A percentile compares a stretch with the other conserved stretches of the same genome.
These are phyloP conservation scores for Agelaius tricolor DNA, from an alignment of 2,113 vertebrate species.

Conservation along the genomic window DNA sequence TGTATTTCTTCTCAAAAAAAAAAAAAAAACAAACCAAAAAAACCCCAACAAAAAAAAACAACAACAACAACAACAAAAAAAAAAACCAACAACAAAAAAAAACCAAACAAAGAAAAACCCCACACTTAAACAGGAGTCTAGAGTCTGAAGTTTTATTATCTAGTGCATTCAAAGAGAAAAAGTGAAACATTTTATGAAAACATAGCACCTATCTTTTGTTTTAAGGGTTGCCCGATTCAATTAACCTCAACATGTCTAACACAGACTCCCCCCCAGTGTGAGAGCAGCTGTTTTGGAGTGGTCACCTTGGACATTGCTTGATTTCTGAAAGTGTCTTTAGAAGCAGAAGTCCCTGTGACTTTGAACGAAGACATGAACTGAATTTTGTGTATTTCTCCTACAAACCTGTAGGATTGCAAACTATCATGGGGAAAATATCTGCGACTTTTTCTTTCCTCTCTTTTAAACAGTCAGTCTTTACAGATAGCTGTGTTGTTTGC, in stretches of 20 bases:
- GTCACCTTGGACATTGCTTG: conserved; percentile 1
- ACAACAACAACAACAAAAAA: background rate
- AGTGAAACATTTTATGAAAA: background rate
- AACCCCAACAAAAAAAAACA: rapidly evolving
- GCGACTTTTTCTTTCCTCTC: background rate
- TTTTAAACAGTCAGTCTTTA: background rate
- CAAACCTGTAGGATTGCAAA: background rate
- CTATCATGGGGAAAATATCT: background rate
- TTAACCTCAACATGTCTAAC: background rate
- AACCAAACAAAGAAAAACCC: too few species aligned
- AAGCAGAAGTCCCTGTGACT: background rate
- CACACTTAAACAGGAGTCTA: background rate
- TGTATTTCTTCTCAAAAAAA: background rate
- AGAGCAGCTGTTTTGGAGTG: conserved; percentile 19
- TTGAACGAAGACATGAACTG: background rate
- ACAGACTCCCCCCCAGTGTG: background rate
- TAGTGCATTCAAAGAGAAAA: background rate
- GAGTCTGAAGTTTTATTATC: background rate
- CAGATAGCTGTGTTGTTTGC: background rate
- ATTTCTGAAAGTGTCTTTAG: background rate
- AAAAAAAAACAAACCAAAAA: background rate
- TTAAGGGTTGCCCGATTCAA: background rate
- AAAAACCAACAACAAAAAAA: background rate
- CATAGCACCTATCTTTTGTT: background rate
- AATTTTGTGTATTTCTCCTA: background rate